Percentiles rank a stretch among this genome's conserved stretches.
Evolutionary conservation across 2,797 vertebrate genomes (phyloP).

Genomic region (Clamator glandarius): DNA sequence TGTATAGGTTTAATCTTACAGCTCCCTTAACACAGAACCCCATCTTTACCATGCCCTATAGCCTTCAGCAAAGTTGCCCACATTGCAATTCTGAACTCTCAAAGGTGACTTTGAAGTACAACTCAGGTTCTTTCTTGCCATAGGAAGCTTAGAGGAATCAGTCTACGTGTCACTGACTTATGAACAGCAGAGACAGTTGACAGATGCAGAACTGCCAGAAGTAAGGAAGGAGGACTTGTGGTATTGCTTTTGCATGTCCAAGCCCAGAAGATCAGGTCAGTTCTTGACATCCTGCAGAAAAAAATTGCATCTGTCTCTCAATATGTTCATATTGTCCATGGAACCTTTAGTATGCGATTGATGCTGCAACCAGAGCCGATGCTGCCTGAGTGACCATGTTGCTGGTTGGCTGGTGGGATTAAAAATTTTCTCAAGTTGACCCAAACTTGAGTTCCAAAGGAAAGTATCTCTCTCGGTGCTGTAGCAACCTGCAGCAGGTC

Average conservation of each 20-base stretch:
- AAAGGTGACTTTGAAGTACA: slow-evolving; percentile 28
- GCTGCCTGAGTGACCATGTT: background rate
- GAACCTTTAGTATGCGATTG: background rate
- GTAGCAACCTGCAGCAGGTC: background rate
- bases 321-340: background rate
- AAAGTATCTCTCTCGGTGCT: background rate
- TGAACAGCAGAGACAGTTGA: background rate
- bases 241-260: background rate
- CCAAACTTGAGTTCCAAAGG: background rate
- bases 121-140: background rate
- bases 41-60: slow-evolving; percentile 8
- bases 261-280: background rate
- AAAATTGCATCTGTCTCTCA: background rate
- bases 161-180: background rate
- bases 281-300: background rate
- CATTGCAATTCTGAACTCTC: background rate
- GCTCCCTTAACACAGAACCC: slow-evolving; percentile 19
- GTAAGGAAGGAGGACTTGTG: background rate
- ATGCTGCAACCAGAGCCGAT: background rate
- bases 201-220: slow-evolving; percentile 22
- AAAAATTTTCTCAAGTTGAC: background rate
- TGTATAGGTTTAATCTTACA: slow-evolving; percentile 8
- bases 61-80: slow-evolving; percentile 42
- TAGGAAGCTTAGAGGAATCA: background rate
- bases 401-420: background rate